Base-by-base conservation (phyloP, 64 coral and sea anemone species). In the Actinia tenebrosa region DNA sequence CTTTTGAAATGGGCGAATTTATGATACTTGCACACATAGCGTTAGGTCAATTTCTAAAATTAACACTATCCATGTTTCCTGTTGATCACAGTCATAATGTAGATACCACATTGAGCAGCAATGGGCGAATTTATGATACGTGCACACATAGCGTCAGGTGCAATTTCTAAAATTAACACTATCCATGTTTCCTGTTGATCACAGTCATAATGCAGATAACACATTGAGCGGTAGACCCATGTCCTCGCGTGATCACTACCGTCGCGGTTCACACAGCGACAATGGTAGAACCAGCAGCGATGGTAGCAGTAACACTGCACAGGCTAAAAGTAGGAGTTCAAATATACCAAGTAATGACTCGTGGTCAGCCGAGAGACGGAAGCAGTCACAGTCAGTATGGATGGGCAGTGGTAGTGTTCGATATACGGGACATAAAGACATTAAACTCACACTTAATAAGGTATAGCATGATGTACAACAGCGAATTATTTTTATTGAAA, bases 371-470 rank as follows among this genome's bases (percentile, higher is more conserved):
- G 89, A 86, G 56, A 59, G 91, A 62, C 85, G 82, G 27, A 92
- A 92, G 16, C 91, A 87, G 52, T 26, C 89, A 2, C 93, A 88
- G 27, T 84, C 86, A 53, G 85, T 86, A n/a, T 88, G 85, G 22
- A 52, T 95, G 56, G 11, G 26, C 27, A 88, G 91, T 3, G 94
- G 94, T 25, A 96, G 84, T 53, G 91, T 96, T 26, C 80, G 92
- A 84, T 96, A 96, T 81, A 90, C 94, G 53, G 94, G 94, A 8
- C 94, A 96, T 56, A 96, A 96, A 80, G 94, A 96, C 88, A 96
- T 96, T 60, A 96, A 96, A 86, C 86, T 96, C 53, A 96, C 92
- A 50, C 62, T 96, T 59, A 96, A 96, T 86, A 96, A 96, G 94
- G 94, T 96, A 84, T 25, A 69, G 42, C 10, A 13, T 30, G 5